phyloP scores from a whole-genome alignment of 2,888 invertebrate genomes.

The Nomada goodeniana region DNA sequence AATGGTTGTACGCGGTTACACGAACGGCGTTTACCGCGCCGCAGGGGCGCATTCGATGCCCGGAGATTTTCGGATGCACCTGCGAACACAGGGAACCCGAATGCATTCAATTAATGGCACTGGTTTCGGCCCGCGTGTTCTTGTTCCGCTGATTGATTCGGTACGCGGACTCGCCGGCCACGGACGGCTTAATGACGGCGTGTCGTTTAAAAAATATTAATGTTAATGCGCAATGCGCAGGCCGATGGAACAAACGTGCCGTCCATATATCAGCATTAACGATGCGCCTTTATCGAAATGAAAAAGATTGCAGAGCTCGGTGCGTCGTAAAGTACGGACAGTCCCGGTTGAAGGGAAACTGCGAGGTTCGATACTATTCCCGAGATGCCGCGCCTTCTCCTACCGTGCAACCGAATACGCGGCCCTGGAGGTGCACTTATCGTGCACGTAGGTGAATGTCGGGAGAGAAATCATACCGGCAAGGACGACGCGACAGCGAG shows the following conservation, averaged over 20 bases:
- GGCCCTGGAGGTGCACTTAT: constrained; percentile 70
- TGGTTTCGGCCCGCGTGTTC: neutral
- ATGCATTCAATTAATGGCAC: neutral
- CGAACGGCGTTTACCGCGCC: constrained; percentile 47
- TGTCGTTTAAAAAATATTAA: too few species aligned
- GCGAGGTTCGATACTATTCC: neutral
- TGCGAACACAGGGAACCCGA: neutral
- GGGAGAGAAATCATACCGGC: constrained; percentile 83
- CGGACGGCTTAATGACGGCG: too few species aligned
- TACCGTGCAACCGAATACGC: constrained; percentile 28
- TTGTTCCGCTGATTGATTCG: too few species aligned
- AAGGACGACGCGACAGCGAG: constrained; percentile 79
- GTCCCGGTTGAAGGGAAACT: too few species aligned
- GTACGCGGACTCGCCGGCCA: too few species aligned
- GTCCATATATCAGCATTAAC: too few species aligned
- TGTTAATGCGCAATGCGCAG: too few species aligned
- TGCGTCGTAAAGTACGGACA: too few species aligned
- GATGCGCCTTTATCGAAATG: too few species aligned
- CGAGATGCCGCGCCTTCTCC: neutral
- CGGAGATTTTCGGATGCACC: neutral
- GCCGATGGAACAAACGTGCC: too few species aligned
- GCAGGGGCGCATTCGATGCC: constrained; percentile 41
- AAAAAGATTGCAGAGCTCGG: too few species aligned
- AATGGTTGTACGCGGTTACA: constrained; percentile 58
- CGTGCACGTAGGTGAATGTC: constrained; percentile 78